Evolutionary conservation across 2,113 vertebrate genomes (phyloP).

Genomic region (Anoura caudifer): DNA sequence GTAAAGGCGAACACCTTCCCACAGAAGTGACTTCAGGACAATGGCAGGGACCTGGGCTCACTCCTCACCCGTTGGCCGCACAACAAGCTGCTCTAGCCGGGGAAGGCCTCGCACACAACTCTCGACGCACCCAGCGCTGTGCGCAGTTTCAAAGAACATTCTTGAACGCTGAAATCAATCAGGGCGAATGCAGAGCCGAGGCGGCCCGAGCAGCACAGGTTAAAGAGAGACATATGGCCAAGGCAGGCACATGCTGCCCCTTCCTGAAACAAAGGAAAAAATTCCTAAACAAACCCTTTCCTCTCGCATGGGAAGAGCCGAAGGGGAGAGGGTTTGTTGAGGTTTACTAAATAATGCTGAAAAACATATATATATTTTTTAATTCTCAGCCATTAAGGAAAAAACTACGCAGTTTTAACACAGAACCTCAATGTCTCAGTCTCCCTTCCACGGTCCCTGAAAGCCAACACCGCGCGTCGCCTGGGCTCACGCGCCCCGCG

Average conservation of each 20-base stretch:
- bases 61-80: neutral
- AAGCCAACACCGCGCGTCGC: slow-evolving; percentile 43
- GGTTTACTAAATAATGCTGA: neutral
- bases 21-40: slow-evolving; percentile 38
- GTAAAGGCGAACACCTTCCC: neutral
- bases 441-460: neutral
- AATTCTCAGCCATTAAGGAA: neutral
- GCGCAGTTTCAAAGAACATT: slow-evolving; percentile 73
- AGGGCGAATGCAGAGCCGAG: slow-evolving; percentile 61
- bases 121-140: slow-evolving; percentile 42
- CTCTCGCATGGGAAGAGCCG: neutral
- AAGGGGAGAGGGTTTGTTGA: neutral
- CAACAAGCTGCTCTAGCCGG: slow-evolving; percentile 49
- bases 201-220: slow-evolving; percentile 71
- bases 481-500: slow-evolving; percentile 33
- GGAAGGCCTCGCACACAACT: neutral
- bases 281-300: slow-evolving; percentile 43
- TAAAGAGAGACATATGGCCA: slow-evolving; percentile 78
- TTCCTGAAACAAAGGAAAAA: slow-evolving; percentile 72
- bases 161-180: slow-evolving; percentile 76
- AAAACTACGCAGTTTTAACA: neutral
- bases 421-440: slow-evolving; percentile 32
- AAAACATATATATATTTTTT: neutral
- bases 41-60: neutral
- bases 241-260: slow-evolving; percentile 50